phyloP scores from a whole-genome alignment of 2,797 vertebrate genomes.

The Glossophaga mutica region DNA sequence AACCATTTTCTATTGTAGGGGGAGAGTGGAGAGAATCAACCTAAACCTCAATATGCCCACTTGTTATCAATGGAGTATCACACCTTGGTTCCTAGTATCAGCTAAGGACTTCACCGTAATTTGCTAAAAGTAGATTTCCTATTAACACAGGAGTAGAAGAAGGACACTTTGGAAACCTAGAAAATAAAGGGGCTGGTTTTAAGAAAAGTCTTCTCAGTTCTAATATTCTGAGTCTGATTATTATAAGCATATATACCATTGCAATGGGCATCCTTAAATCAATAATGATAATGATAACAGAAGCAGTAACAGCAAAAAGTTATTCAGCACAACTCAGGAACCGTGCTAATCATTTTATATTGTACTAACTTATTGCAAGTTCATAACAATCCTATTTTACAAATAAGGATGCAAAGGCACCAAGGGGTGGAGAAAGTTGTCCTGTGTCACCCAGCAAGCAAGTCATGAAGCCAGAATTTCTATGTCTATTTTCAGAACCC shows the following conservation, averaged over 20 bases:
- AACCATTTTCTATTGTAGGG: not conserved
- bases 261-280: not conserved
- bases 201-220: not conserved
- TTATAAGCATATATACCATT: not conserved
- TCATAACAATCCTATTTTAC: constrained; percentile 4
- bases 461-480: constrained; percentile 16
- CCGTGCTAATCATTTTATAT: not conserved
- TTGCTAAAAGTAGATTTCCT: not conserved
- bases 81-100: not conserved
- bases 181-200: not conserved
- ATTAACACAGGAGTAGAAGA: not conserved
- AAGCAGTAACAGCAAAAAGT: not conserved
- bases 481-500: not conserved
- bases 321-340: not conserved
- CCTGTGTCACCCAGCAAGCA: not conserved
- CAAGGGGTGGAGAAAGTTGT: not conserved
- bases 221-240: constrained; percentile 8
- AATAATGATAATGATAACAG: not conserved
- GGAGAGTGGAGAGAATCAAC: not conserved
- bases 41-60: not conserved
- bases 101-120: not conserved
- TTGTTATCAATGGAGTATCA: not conserved
- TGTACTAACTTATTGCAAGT: not conserved
- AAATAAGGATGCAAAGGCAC: not conserved
- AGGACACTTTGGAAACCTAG: not conserved